Evolutionary conservation across 2,888 invertebrate genomes (phyloP).

Genomic region (Nyleta sp.): DNA sequence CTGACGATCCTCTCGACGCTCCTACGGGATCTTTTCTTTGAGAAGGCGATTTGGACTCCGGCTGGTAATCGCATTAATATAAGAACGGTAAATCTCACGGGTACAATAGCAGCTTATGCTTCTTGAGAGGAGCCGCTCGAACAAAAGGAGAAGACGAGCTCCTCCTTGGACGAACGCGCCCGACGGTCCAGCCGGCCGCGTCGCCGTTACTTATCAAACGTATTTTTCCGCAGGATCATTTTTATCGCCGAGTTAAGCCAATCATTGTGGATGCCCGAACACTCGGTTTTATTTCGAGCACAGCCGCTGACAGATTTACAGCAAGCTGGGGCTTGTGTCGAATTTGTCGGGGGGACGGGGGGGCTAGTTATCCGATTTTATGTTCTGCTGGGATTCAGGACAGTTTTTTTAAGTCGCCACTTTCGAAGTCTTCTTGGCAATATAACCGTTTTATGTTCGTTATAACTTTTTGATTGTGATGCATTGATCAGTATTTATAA

Average conservation of each 20-base stretch:
- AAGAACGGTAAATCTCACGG: constrained; percentile 76
- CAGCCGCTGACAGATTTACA: constrained; percentile 37
- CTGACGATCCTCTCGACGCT: constrained; percentile 61
- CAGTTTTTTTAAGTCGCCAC: too few relatives aligned
- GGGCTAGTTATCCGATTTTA: too few relatives aligned
- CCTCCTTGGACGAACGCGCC: constrained; percentile 35
- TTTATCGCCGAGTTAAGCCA: constrained; percentile 59
- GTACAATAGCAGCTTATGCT: constrained; percentile 71
- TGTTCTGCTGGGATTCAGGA: too few relatives aligned
- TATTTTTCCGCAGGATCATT: constrained; percentile 45
- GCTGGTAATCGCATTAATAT: constrained; percentile 78
- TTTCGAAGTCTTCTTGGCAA: too few relatives aligned
- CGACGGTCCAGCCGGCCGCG: constrained; percentile 21
- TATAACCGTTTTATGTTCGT: too few relatives aligned
- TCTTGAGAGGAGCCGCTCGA: constrained; percentile 56
- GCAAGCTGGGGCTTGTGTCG: constrained; percentile 4
- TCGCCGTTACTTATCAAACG: constrained; percentile 46
- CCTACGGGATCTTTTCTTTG: constrained; percentile 64
- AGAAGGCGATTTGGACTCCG: constrained; percentile 64
- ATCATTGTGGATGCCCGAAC: constrained; percentile 44
- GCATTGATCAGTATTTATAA: too few relatives aligned
- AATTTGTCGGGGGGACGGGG: constrained; percentile 9
- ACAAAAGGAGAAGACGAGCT: constrained; percentile 59
- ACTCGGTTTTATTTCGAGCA: constrained; percentile 43
- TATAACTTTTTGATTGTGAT: too few relatives aligned